Percentiles rank a stretch among this genome's conserved stretches.
Conservation (phyloP, 37 sponge, comb jelly and placozoan species). For the Petrosia ficiformis region DNA sequence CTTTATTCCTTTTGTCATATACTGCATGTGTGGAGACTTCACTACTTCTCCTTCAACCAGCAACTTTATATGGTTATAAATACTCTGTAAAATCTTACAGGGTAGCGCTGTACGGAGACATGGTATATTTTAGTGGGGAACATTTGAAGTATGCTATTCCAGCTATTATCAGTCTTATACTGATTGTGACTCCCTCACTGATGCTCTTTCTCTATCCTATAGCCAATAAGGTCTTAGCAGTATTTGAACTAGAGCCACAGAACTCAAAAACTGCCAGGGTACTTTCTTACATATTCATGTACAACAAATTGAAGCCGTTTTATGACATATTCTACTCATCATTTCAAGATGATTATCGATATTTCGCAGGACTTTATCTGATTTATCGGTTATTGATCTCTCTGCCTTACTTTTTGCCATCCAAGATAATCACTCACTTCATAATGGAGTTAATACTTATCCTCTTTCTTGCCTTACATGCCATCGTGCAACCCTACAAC, state of each 20-base stretch:
- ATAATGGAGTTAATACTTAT: neutral
- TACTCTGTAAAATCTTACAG: neutral
- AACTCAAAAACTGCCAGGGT: neutral
- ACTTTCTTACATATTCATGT: neutral
- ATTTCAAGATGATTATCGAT: slow-evolving; percentile 46
- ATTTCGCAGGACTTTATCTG: slow-evolving; percentile 60
- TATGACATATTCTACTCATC: slow-evolving; percentile 37
- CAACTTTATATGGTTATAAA: neutral
- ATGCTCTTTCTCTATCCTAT: slow-evolving; percentile 31
- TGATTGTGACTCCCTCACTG: slow-evolving; percentile 12
- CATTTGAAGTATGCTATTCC: slow-evolving; percentile 54
- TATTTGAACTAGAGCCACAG: slow-evolving; percentile 5
- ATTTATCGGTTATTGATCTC: slow-evolving; percentile 9
- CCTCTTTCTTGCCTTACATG: slow-evolving; percentile 14
- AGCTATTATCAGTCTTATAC: slow-evolving; percentile 29
- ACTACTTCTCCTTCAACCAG: neutral
- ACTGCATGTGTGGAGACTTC: neutral
- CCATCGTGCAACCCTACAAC: slow-evolving; percentile 45
- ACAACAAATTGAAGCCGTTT: slow-evolving; percentile 37
- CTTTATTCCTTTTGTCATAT: neutral
- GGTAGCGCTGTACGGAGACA: slow-evolving; percentile 23
- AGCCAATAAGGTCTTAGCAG: slow-evolving; percentile 4
- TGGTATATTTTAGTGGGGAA: slow-evolving; percentile 17
- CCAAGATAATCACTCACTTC: neutral
- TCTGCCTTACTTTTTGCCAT: neutral